Percentiles rank a stretch among this genome's conserved stretches.
Conservation (phyloP, 2,113 vertebrate genomes). For the Scopus umbretta region DNA sequence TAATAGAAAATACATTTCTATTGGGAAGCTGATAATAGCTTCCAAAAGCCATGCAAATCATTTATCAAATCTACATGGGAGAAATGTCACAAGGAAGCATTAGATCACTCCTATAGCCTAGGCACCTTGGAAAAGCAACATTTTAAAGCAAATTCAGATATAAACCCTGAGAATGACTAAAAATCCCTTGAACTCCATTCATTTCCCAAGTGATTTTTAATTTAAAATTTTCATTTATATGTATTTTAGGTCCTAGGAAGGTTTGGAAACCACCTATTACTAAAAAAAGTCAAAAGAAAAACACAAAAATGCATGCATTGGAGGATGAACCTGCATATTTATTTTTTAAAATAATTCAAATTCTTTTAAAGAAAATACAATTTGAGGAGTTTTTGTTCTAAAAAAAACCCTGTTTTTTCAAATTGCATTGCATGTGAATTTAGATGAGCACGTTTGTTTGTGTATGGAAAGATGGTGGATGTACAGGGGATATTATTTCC, state of each 20-base stretch:
- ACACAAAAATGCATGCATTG: background rate
- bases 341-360: background rate
- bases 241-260: background rate
- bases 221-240: background rate
- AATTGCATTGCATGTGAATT: background rate
- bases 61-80: background rate
- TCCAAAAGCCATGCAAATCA: background rate
- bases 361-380: background rate
- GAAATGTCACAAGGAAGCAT: background rate
- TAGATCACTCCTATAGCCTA: background rate
- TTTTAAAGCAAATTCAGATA: background rate
- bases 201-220: background rate
- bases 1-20: background rate
- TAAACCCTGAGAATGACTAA: background rate
- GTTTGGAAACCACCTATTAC: background rate
- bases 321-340: background rate
- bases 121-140: background rate
- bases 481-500: background rate
- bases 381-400: background rate
- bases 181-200: background rate
- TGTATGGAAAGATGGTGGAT: background rate
- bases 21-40: background rate
- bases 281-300: background rate
- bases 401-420: rapidly evolving
- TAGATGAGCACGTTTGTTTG: background rate